Conservation (phyloP, 2,888 invertebrate species). For the Trachelus stipa region DNA sequence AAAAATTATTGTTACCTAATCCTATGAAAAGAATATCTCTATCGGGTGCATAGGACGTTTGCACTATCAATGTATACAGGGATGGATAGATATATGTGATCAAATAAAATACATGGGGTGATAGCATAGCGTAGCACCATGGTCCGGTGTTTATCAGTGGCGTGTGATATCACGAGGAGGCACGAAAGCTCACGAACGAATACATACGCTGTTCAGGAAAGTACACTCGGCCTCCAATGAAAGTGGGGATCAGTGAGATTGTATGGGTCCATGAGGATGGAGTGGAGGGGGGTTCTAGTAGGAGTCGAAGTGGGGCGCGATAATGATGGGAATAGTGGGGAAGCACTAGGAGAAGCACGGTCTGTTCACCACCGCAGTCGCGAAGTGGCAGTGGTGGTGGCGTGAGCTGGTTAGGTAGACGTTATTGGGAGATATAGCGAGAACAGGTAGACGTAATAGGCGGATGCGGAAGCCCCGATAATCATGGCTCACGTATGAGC, state of each 20-base stretch:
- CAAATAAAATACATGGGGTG: neutral
- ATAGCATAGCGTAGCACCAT: slow-evolving; percentile 12
- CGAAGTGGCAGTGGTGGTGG: slow-evolving; percentile 36
- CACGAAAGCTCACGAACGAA: slow-evolving; percentile 14
- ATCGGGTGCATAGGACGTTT: neutral
- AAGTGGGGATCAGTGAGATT: neutral
- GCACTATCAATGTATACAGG: neutral
- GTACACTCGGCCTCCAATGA: neutral
- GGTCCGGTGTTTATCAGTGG: slow-evolving; percentile 3
- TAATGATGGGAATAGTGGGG: slow-evolving; percentile 2
- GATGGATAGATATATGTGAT: neutral
- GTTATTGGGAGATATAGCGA: slow-evolving; percentile 11
- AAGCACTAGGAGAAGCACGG: neutral
- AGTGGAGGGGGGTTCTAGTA: neutral
- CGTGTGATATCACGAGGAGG: slow-evolving; percentile 11
- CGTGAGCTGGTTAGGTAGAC: slow-evolving; percentile 7
- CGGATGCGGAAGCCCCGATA: neutral
- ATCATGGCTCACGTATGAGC: slow-evolving; percentile 2
- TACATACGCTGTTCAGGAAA: neutral
- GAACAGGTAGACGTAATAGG: neutral
- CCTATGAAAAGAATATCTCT: neutral
- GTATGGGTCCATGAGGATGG: neutral
- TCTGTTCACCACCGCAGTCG: slow-evolving; percentile 33
- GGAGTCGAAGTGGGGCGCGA: neutral
- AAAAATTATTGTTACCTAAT: neutral